phyloP scores from a whole-genome alignment of 2,797 vertebrate genomes.

The Bufotes viridis region DNA sequence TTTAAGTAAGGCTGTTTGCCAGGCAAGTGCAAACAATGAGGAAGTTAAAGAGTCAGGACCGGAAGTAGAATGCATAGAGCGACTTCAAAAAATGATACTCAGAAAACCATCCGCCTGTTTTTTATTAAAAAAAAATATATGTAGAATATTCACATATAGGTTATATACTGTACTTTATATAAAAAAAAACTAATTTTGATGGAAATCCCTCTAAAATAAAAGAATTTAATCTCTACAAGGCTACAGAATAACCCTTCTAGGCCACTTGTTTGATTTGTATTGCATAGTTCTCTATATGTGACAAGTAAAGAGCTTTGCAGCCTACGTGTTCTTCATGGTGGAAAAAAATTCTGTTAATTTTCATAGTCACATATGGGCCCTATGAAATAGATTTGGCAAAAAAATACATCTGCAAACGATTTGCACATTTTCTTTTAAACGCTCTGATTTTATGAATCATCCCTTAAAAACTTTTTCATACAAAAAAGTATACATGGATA shows the following conservation, averaged over 20 bases:
- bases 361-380: constrained; percentile 26
- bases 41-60: too few species aligned
- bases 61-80: too few species aligned
- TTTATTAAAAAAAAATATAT: too few species aligned
- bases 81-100: too few species aligned
- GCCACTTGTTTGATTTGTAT: background rate
- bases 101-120: too few species aligned
- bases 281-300: background rate
- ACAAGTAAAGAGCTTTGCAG: background rate
- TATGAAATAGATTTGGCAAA: constrained; percentile 25
- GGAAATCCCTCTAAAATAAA: too few species aligned
- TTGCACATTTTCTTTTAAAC: constrained; percentile 14
- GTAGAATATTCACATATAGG: too few species aligned
- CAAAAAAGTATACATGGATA: background rate
- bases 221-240: background rate
- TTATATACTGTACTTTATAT: too few species aligned
- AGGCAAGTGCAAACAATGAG: too few species aligned
- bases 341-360: constrained; percentile 6
- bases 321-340: background rate
- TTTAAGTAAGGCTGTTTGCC: too few species aligned
- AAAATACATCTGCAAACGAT: constrained; percentile 33
- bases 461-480: constrained; percentile 3
- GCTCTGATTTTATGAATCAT: constrained; percentile 17
- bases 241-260: background rate
- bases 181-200: too few species aligned